A percentile compares a stretch with the other conserved stretches of the same genome.
These are phyloP conservation scores for Agrotis segetum DNA, from an alignment of 2,888 invertebrate genomes.

Conservation along the genomic window DNA sequence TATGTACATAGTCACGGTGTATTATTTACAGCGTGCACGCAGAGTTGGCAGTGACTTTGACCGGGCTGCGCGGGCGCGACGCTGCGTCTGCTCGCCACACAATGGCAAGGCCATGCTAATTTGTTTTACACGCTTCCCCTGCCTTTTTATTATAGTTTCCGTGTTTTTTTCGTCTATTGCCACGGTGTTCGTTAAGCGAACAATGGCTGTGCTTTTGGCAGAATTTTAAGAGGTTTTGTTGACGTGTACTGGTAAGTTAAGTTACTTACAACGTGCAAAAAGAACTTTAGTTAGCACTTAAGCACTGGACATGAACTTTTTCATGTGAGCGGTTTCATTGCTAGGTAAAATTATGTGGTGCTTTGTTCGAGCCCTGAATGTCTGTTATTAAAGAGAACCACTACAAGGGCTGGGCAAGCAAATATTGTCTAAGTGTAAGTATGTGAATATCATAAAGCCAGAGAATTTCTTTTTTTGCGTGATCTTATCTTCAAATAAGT, in stretches of 20 bases:
- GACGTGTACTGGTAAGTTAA: neutral
- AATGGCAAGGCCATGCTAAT: constrained; percentile 79
- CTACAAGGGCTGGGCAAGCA: neutral
- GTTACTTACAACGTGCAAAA: neutral
- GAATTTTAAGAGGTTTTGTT: constrained; percentile 10
- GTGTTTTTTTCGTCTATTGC: constrained; percentile 58
- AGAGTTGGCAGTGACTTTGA: constrained; percentile 81
- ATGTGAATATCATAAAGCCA: neutral
- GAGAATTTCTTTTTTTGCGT: too few species aligned
- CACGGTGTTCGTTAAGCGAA: constrained; percentile 34
- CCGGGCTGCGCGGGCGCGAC: constrained; percentile 69
- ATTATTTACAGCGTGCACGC: constrained; percentile 56
- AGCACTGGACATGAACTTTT: neutral
- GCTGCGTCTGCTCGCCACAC: constrained; percentile 68
- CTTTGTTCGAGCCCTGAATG: neutral
- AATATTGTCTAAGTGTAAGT: too few species aligned
- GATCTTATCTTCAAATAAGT: too few species aligned
- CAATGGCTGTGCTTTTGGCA: constrained; percentile 36
- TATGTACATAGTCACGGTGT: constrained; percentile 47
- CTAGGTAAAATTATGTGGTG: neutral
- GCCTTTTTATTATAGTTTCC: constrained; percentile 67
- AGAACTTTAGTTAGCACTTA: neutral
- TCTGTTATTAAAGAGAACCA: neutral
- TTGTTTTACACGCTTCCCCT: constrained; percentile 71
- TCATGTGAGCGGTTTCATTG: neutral